phyloP scores from a whole-genome alignment of 1,140 invertebrate genomes.

The Caenorhabditis briggsae region DNA sequence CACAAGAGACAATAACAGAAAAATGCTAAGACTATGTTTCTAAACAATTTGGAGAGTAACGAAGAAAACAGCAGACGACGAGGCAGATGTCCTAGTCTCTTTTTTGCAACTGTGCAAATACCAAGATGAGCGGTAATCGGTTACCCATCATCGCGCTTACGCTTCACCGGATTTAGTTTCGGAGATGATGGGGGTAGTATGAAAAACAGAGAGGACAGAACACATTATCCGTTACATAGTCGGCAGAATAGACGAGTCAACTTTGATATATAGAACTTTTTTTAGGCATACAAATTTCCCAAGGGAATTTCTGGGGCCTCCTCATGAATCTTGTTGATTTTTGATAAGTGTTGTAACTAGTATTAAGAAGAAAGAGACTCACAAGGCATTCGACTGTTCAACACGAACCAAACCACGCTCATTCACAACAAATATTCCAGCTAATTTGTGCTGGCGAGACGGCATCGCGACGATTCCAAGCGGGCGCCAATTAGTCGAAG shows the following conservation, averaged over 20 bases:
- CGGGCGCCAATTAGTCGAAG: constrained; percentile 24
- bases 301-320: neutral
- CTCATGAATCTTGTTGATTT: constrained; percentile 14
- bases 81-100: neutral
- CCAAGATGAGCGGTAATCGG: constrained; percentile 6
- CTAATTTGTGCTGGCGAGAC: constrained; percentile 35
- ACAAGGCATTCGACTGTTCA: constrained; percentile 36
- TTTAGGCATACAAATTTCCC: neutral
- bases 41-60: neutral
- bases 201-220: neutral
- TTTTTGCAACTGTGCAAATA: constrained; percentile 45
- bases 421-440: constrained; percentile 48
- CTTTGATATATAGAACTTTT: constrained; percentile 12
- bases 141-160: neutral
- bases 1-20: constrained; percentile 1
- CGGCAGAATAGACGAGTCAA: neutral
- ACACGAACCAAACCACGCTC: constrained; percentile 44
- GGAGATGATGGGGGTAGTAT: neutral
- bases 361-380: neutral
- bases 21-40: neutral
- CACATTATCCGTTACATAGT: constrained; percentile 18
- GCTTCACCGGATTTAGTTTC: neutral
- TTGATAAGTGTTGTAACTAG: constrained; percentile 6
- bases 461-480: constrained; percentile 42
- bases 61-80: neutral